phyloP scores from a whole-genome alignment of 1,140 invertebrate genomes.

The Manduca sexta region DNA sequence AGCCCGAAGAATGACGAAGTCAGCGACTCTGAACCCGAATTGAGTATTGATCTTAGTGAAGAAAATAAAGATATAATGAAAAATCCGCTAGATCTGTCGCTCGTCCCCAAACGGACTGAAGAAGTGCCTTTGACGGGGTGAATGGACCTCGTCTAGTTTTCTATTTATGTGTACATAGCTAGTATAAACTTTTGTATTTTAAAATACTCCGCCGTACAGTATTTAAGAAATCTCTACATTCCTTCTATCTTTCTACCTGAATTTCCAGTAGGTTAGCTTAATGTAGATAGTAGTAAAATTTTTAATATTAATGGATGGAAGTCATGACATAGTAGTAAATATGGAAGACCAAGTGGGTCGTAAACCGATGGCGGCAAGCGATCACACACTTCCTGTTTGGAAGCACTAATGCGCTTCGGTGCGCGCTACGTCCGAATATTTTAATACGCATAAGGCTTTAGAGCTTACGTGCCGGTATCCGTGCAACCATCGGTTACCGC shows the following conservation, averaged over 20 bases:
- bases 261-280: not conserved
- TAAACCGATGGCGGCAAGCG: not conserved
- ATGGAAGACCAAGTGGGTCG: too few relatives aligned
- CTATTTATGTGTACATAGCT: constrained; percentile 50
- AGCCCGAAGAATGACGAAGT: constrained; percentile 69
- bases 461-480: too few relatives aligned
- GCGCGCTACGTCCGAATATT: too few relatives aligned
- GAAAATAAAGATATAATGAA: constrained; percentile 70
- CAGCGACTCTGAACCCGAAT: constrained; percentile 67
- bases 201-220: constrained; percentile 67
- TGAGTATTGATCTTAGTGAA: constrained; percentile 65
- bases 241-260: constrained; percentile 56
- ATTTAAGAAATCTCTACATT: constrained; percentile 61
- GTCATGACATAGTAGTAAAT: constrained; percentile 9
- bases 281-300: constrained; percentile 31
- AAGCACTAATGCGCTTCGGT: too few relatives aligned
- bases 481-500: too few relatives aligned
- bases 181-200: constrained; percentile 18
- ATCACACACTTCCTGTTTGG: too few relatives aligned
- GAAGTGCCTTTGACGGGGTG: constrained; percentile 69
- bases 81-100: constrained; percentile 80
- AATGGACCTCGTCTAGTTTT: constrained; percentile 17
- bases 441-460: too few relatives aligned
- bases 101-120: constrained; percentile 69
- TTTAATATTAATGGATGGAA: constrained; percentile 2